Percentiles rank a stretch among this genome's conserved stretches.
These are phyloP conservation scores for Protosalanx chinensis DNA, from an alignment of 2,797 vertebrate species.

Conservation along the genomic window DNA sequence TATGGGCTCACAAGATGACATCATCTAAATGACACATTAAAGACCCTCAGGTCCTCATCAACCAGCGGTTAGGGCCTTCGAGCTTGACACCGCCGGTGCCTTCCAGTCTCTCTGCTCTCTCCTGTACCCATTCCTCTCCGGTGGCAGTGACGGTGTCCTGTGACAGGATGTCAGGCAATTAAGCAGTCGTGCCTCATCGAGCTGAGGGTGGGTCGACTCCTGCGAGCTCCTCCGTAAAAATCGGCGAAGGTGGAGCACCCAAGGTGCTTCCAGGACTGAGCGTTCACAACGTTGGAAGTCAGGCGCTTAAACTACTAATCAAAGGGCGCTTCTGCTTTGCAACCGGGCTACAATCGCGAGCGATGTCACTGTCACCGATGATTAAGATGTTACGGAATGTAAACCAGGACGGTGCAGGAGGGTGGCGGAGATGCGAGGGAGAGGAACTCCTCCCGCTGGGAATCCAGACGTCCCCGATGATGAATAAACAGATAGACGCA, in stretches of 20 bases:
- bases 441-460: slow-evolving; percentile 18
- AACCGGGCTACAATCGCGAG: slow-evolving; percentile 40
- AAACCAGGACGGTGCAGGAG: slow-evolving; percentile 45
- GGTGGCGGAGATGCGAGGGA: background rate
- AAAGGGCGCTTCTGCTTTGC: slow-evolving; percentile 61
- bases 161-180: slow-evolving; percentile 76
- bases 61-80: slow-evolving; percentile 43
- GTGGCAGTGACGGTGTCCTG: slow-evolving; percentile 60
- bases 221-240: slow-evolving; percentile 51
- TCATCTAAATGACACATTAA: slow-evolving; percentile 67
- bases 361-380: slow-evolving; percentile 56
- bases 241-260: slow-evolving; percentile 43
- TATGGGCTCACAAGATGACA: slow-evolving; percentile 46
- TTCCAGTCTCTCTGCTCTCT: slow-evolving; percentile 68
- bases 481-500: slow-evolving; percentile 34
- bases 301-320: slow-evolving; percentile 58
- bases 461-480: slow-evolving; percentile 27
- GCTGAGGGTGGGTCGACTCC: slow-evolving; percentile 64
- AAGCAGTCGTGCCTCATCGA: slow-evolving; percentile 72
- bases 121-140: slow-evolving; percentile 65
- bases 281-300: slow-evolving; percentile 39
- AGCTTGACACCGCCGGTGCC: slow-evolving; percentile 56
- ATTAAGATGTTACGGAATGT: slow-evolving; percentile 54
- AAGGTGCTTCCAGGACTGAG: slow-evolving; percentile 22
- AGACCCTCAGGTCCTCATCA: slow-evolving; percentile 57